Base-by-base conservation (phyloP, 2,888 invertebrate genomes). In the Pilophorus perplexus region DNA sequence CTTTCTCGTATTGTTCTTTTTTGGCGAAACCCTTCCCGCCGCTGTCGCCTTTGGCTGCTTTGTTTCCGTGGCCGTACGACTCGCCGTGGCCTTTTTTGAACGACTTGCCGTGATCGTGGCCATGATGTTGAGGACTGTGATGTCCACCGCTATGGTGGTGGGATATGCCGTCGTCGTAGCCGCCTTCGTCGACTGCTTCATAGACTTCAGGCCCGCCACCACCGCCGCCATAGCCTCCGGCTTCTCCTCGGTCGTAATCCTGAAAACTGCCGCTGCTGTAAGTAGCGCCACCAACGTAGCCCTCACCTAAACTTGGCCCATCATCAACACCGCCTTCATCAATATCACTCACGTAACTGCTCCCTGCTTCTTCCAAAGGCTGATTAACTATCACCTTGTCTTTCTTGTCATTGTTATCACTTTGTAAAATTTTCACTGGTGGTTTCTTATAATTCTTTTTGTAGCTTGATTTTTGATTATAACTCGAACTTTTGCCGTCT, bases 1-100 rank as follows among this genome's bases (percentile, higher is more conserved):
- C 85, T 72, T 84, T 81, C 62, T 82, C 82, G 71, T 80, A 81
- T 27, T 80, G 78, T 10, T 80, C 79, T 68, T 80, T 76, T 0
- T 79, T 80, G 57, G 79, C 78, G 60, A 78, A 79, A 0, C 80
- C 76, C 67, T 81, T 80, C 69, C 80, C 79, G 60, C 79, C 77
- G 46, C 79, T 79, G 75, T 81, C 84, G 5, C 82, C 84, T 69
- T 82, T 1, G 75, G 78, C 72, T 4, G 80, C 82, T 55, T 81
- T 77, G 37, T 79, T 79, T 8, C 82, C 82, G 3, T 75, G 80
- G 1, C 80, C 81, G 62, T 78, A 71, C 14, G 70, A 72, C 48
- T 62, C 73, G 16, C 73, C 72, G 12, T 71, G 72, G 8, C 73
- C 72, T 22, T 70, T 71, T 16, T 71, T 72, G 60, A 57, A 73